A percentile compares a stretch with the other conserved stretches of the same genome.
Conservation (phyloP, 2,797 vertebrate species). For the Lagorchestes hirsutus region DNA sequence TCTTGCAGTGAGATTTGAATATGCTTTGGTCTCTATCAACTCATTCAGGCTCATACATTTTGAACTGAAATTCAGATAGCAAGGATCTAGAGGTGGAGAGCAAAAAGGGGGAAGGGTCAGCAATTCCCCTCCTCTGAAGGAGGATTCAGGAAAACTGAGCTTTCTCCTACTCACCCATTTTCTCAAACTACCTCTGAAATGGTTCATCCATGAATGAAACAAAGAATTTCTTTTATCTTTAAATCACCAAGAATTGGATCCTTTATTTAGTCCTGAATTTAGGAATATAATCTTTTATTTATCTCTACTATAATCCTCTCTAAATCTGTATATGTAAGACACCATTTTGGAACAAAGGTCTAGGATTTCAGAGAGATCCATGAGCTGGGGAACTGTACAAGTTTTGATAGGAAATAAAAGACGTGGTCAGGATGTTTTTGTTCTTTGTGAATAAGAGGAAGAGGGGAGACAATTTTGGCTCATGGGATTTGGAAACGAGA, state of each 20-base stretch:
- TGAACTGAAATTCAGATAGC: constrained; percentile 67
- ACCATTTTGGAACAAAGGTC: constrained; percentile 74
- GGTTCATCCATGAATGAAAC: constrained; percentile 67
- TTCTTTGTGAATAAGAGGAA: constrained; percentile 58
- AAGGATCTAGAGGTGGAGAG: background rate
- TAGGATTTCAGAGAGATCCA: constrained; percentile 78
- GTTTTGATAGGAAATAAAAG: constrained; percentile 69
- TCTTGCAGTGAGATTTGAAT: background rate
- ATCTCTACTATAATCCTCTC: constrained; percentile 76
- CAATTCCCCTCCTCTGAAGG: background rate
- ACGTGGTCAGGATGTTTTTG: constrained; percentile 72
- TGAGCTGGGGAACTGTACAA: constrained; percentile 47
- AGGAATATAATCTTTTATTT: constrained; percentile 82
- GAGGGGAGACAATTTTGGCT: constrained; percentile 43
- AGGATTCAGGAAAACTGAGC: constrained; percentile 54
- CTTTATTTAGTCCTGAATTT: constrained; percentile 80
- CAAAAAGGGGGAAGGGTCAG: background rate
- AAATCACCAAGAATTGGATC: constrained; percentile 78
- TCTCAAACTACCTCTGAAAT: constrained; percentile 70
- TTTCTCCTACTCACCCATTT: constrained; percentile 47
- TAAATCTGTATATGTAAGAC: constrained; percentile 67
- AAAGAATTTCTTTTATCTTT: constrained; percentile 79
- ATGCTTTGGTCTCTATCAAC: background rate
- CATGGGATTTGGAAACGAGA: constrained; percentile 47
- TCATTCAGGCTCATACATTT: background rate